Conservation (phyloP, 2,113 vertebrate genomes). For the Ophiodon elongatus region DNA sequence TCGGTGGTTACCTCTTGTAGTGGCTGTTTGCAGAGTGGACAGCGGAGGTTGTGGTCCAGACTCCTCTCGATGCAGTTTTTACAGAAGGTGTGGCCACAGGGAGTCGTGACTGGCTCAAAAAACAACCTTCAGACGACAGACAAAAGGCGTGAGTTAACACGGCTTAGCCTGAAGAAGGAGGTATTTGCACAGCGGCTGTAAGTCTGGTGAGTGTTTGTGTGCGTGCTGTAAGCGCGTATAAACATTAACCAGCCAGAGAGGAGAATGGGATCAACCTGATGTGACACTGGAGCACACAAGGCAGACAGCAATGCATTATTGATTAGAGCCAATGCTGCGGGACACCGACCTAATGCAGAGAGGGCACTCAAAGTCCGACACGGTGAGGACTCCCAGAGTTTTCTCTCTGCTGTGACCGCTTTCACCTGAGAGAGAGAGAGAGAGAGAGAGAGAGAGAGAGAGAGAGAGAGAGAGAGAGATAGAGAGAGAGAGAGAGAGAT, state of each 20-base stretch:
- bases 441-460: conserved; percentile 3
- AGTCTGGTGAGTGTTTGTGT: background rate
- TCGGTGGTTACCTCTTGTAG: conserved; percentile 86
- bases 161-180: background rate
- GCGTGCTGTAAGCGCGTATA: background rate
- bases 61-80: conserved; percentile 92
- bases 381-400: conserved; percentile 77
- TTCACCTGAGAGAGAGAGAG: conserved; percentile 50
- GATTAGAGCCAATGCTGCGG: conserved; percentile 15
- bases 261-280: background rate
- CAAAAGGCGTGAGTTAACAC: background rate
- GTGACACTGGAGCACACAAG: conserved; percentile 5
- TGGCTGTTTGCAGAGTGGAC: conserved; percentile 94
- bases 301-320: conserved; percentile 18
- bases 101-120: conserved; percentile 90
- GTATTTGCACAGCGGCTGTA: background rate
- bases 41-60: conserved; percentile 91
- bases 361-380: conserved; percentile 92
- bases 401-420: conserved; percentile 51
- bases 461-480: background rate
- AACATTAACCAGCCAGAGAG: conserved; percentile 31
- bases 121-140: conserved; percentile 84
- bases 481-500: background rate
- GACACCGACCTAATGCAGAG: conserved; percentile 90
- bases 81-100: conserved; percentile 94